Evolutionary conservation across 2,113 vertebrate genomes (phyloP), one percentile per base, ranked within the genome.

Genomic region (Melanocharis versteri): DNA sequence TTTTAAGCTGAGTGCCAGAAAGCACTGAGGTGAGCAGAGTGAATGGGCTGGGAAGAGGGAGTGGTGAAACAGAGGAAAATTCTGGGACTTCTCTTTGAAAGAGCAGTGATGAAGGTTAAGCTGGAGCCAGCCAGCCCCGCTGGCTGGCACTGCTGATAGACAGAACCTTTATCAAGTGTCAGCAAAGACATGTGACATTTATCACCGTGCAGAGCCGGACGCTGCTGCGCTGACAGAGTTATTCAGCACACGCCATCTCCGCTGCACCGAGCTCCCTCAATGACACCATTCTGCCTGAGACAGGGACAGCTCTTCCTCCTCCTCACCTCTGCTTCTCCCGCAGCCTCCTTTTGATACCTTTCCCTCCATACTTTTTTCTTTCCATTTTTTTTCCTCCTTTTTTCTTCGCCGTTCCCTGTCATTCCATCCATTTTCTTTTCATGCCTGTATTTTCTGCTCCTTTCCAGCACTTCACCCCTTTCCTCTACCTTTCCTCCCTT

Each of bases 121-220:
- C 79, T 61, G 10, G n/a, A 91, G 44, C 76, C 87, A 40, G 35
- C 84, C 92, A 87, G 83, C 83, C 84, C 88, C 3, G 22, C 78
- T 72, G 89, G 75, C 96, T 97, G 89, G 47, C 71, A 53, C 27
- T 1, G 26, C 68, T 85, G 83, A 93, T 95, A 58, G 95, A 78
- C 83, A 83, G 91, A 96, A 97, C 92, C 97, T 98, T 98, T 97
- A 95, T 97, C 95, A 96, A 96, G 97, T 97, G 97, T 96, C 97
- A 97, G 93, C 83, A 64, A 57, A 94, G 94, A 88, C 93, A 93
- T 75, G 93, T 98, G 98, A 96, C 97, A 97, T 98, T 98, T 97
- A 93, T 98, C 97, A 97, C 76, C 1, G 23, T 33, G 78, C 88
- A 96, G 51, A 71, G 90, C 66, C 6, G 7, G 15, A 69, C 94